phyloP scores from a whole-genome alignment of 2,113 vertebrate genomes.

The Mastomys natalensis region DNA sequence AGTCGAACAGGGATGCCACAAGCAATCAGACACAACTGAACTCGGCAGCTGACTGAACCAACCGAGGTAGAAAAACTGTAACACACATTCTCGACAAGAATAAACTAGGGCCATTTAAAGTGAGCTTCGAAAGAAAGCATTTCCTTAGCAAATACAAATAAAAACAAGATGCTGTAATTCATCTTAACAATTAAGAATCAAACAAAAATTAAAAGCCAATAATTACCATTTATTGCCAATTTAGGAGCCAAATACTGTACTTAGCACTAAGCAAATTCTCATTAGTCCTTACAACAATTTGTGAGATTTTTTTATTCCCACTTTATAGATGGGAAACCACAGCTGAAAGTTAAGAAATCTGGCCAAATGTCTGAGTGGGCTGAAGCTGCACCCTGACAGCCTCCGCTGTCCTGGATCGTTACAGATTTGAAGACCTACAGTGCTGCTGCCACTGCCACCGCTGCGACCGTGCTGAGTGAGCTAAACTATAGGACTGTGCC shows the following conservation, averaged over 20 bases:
- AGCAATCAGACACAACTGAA: not conserved
- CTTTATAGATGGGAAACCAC: constrained; percentile 26
- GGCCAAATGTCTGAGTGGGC: not conserved
- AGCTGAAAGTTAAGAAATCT: constrained; percentile 26
- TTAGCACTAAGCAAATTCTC: constrained; percentile 48
- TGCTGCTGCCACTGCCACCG: not conserved
- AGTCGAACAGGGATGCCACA: constrained; percentile 79
- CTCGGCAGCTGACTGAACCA: not conserved
- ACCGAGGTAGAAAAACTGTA: not conserved
- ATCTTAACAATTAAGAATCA: constrained; percentile 56
- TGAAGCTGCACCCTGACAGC: not conserved
- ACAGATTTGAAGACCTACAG: not conserved
- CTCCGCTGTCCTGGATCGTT: not conserved
- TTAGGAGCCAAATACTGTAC: constrained; percentile 30
- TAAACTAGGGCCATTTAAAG: constrained; percentile 1
- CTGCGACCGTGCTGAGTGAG: not conserved
- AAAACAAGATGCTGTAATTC: constrained; percentile 29
- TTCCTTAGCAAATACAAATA: constrained; percentile 60
- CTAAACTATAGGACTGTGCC: not conserved
- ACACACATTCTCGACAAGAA: constrained; percentile 38
- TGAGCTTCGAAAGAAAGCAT: constrained; percentile 49
- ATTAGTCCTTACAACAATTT: constrained; percentile 46
- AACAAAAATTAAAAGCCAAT: constrained; percentile 58
- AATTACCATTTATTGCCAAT: constrained; percentile 43
- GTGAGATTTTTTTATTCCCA: not conserved